These are phyloP conservation scores for Caenorhabditis japonica DNA, from an alignment of 2,888 invertebrate species.

Conservation along the genomic window DNA sequence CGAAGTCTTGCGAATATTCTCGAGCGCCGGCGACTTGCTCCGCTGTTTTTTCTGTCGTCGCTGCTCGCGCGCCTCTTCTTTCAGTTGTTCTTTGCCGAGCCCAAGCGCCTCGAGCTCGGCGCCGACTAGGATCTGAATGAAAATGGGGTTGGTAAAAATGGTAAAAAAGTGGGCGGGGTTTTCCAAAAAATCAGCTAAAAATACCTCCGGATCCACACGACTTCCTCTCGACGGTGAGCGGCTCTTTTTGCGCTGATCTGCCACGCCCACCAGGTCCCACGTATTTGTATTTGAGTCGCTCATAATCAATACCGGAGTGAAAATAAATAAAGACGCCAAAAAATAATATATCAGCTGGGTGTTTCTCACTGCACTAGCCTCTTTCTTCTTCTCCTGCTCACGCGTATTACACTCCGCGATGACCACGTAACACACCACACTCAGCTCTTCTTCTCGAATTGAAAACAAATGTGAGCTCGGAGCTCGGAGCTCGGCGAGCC, in stretches of 20 bases:
- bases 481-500: too few species aligned
- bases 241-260: slow-evolving; percentile 49
- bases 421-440: slow-evolving; percentile 14
- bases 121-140: slow-evolving; percentile 19
- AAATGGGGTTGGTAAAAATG: not conserved
- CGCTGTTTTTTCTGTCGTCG: slow-evolving; percentile 55
- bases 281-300: slow-evolving; percentile 72
- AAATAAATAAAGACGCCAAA: not conserved
- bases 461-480: slow-evolving; percentile 26
- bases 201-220: slow-evolving; percentile 53
- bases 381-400: slow-evolving; percentile 14
- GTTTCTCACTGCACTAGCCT: too few species aligned
- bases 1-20: slow-evolving; percentile 69
- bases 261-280: slow-evolving; percentile 71
- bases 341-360: slow-evolving; percentile 29
- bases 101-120: slow-evolving; percentile 57
- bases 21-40: slow-evolving; percentile 72
- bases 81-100: slow-evolving; percentile 53
- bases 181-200: not conserved
- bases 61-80: slow-evolving; percentile 55
- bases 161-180: not conserved
- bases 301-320: slow-evolving; percentile 24
- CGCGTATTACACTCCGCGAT: slow-evolving; percentile 30
- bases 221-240: slow-evolving; percentile 57
- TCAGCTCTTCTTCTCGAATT: slow-evolving; percentile 12